Evolutionary conservation across 2,113 vertebrate genomes (phyloP).

Genomic region (Rhabdornis inornatus): DNA sequence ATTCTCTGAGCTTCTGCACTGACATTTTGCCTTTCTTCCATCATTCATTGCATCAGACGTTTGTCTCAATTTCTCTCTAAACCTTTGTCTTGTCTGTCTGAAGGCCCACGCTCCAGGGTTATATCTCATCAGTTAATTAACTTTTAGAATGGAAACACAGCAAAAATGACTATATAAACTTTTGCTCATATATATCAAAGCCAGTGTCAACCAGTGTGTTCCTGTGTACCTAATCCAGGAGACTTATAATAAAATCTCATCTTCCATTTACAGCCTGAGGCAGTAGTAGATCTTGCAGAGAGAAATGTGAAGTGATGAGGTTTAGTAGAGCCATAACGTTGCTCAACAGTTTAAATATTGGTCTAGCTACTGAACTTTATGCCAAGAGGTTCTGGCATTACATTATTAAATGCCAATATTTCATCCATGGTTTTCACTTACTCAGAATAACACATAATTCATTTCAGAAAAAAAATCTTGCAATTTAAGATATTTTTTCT

Average conservation of each 20-base stretch:
- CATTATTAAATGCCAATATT: neutral
- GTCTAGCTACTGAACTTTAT: slow-evolving; percentile 6
- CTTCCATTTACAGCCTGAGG: slow-evolving; percentile 18
- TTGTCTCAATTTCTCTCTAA: slow-evolving; percentile 41
- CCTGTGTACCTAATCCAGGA: slow-evolving; percentile 28
- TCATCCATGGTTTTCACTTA: neutral
- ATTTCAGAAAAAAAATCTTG: neutral
- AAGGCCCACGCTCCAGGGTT: slow-evolving; percentile 22
- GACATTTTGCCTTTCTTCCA: neutral
- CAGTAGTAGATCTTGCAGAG: neutral
- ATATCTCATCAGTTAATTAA: slow-evolving; percentile 59
- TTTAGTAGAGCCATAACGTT: neutral
- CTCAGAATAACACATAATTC: neutral
- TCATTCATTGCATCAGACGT: neutral
- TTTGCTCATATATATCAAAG: slow-evolving; percentile 16
- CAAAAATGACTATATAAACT: slow-evolving; percentile 40
- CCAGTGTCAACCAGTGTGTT: neutral
- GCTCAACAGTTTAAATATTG: slow-evolving; percentile 17
- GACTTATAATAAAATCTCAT: slow-evolving; percentile 25
- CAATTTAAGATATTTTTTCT: neutral
- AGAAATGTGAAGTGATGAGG: neutral
- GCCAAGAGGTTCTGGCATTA: neutral
- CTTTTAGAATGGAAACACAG: slow-evolving; percentile 41
- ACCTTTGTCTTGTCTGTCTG: slow-evolving; percentile 15
- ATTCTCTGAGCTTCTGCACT: neutral